Evolutionary conservation across 2,113 vertebrate species (phyloP).

Genomic region (Larimichthys polyactis): DNA sequence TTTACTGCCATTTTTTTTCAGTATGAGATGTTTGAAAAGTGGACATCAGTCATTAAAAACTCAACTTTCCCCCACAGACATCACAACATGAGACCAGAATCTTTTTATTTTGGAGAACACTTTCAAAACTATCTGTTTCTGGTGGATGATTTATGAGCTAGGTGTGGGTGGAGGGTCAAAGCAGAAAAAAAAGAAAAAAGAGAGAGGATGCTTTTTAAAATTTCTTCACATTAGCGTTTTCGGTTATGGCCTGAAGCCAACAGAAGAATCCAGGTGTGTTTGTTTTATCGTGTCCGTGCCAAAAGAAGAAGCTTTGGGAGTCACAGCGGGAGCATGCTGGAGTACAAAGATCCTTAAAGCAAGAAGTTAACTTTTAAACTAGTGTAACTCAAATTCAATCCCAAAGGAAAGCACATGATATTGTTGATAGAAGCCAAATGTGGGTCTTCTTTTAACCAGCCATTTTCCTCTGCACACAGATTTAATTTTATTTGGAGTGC

Average conservation of each 20-base stretch:
- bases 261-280: conserved; percentile 29
- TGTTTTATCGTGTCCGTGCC: conserved; percentile 23
- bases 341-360: conserved; percentile 11
- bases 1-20: too few relatives aligned
- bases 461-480: conserved; percentile 29
- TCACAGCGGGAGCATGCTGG: not conserved
- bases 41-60: not conserved
- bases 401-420: conserved; percentile 19
- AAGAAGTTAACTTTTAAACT: conserved; percentile 26
- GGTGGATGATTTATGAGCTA: conserved; percentile 12
- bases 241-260: conserved; percentile 11
- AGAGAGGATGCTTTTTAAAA: conserved; percentile 9
- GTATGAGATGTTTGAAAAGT: not conserved
- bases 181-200: conserved; percentile 3
- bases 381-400: conserved; percentile 12
- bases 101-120: not conserved
- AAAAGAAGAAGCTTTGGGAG: not conserved
- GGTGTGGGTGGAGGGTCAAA: conserved; percentile 18
- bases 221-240: conserved; percentile 11
- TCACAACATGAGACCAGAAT: not conserved
- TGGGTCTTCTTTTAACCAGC: conserved; percentile 20
- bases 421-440: conserved; percentile 10
- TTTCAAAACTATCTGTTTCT: conserved; percentile 27
- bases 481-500: conserved; percentile 37
- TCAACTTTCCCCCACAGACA: not conserved